A percentile compares a stretch with the other conserved stretches of the same genome.
phyloP scores from a whole-genome alignment of 2,113 vertebrate genomes.

The Strix aluco region DNA sequence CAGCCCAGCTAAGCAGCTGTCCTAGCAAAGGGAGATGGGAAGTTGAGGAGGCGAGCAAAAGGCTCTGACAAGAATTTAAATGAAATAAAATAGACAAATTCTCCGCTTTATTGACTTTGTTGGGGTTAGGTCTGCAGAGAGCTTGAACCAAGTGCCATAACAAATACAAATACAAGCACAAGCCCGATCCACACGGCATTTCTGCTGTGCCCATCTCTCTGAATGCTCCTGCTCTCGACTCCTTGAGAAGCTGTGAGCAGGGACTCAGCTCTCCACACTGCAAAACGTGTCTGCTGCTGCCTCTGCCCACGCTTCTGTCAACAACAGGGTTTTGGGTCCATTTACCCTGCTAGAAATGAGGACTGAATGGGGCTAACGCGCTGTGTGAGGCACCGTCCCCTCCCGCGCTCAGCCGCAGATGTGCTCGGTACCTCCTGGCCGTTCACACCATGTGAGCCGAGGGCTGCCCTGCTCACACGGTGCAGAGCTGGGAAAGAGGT shows the following conservation, averaged over 20 bases:
- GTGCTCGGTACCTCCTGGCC: accelerated
- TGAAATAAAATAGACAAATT: slow-evolving; percentile 2
- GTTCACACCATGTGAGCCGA: accelerated
- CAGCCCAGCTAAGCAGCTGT: slow-evolving; percentile 17
- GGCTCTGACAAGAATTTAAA: background rate
- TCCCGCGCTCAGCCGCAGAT: accelerated
- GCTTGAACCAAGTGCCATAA: background rate
- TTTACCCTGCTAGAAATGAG: background rate
- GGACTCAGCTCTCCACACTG: background rate
- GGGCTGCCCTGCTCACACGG: background rate
- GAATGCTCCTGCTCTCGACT: background rate
- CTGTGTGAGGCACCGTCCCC: accelerated
- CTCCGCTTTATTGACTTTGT: background rate
- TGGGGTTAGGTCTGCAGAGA: background rate
- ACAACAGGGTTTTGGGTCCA: background rate
- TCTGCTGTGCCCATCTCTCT: background rate
- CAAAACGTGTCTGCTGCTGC: background rate
- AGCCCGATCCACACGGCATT: accelerated
- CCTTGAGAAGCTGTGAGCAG: background rate
- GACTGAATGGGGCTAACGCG: accelerated
- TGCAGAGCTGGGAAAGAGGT: too few relatives aligned
- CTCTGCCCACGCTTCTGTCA: background rate
- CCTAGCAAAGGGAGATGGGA: background rate
- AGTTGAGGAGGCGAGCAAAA: background rate
- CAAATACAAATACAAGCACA: background rate